Percentiles rank a stretch among this genome's conserved stretches.
phyloP scores from a whole-genome alignment of 2,888 invertebrate species.

The Morpho deidamia region DNA sequence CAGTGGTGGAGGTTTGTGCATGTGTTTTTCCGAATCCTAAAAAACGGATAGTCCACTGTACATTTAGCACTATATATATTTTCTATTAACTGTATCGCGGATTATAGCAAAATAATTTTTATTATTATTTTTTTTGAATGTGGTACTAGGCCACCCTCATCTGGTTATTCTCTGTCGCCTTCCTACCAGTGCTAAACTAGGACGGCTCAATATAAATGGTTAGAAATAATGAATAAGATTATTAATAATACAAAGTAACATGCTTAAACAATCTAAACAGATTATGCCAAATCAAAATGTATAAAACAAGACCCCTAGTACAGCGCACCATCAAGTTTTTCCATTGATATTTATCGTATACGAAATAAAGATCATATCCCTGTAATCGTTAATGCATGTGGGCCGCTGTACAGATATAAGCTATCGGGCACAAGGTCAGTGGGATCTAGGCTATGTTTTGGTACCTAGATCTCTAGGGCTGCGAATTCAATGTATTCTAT shows the following conservation, averaged over 20 bases:
- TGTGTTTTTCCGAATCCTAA: too few species aligned
- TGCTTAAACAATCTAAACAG: constrained; percentile 3
- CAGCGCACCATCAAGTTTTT: background rate
- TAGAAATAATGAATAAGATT: too few species aligned
- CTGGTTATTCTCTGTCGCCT: too few species aligned
- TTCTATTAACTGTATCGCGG: too few species aligned
- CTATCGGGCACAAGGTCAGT: constrained; percentile 35
- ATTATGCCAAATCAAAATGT: constrained; percentile 9
- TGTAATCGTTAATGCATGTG: constrained; percentile 2
- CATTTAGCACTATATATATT: too few species aligned
- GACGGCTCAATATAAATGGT: too few species aligned
- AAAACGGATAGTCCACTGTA: too few species aligned
- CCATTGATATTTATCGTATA: background rate
- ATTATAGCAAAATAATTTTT: too few species aligned
- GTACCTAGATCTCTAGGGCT: constrained; percentile 19
- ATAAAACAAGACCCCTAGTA: constrained; percentile 2
- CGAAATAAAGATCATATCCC: constrained; percentile 1
- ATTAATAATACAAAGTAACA: background rate
- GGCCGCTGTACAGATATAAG: constrained; percentile 12
- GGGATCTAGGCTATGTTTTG: constrained; percentile 34
- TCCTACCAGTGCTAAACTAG: too few species aligned
- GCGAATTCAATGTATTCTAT: background rate
- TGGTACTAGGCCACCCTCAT: too few species aligned
- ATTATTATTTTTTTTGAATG: too few species aligned
- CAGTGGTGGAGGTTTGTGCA: too few species aligned